A percentile compares a stretch with the other conserved stretches of the same genome.
phyloP scores from a whole-genome alignment of 2,888 invertebrate genomes.

The Pristionchus maxplancki region DNA sequence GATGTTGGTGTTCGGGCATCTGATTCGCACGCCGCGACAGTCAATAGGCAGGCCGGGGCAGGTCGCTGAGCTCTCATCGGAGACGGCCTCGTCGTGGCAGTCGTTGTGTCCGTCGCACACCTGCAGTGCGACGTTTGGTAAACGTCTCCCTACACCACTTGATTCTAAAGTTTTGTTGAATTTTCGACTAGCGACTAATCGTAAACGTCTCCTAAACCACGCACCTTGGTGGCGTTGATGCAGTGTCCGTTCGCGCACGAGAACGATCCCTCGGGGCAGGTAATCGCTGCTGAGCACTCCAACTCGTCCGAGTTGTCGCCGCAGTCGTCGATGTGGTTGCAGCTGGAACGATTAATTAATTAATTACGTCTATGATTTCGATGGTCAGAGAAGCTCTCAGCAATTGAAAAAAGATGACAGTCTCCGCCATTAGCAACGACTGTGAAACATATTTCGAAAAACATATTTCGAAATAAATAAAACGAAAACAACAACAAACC shows the following conservation, averaged over 20 bases:
- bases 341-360: too few relatives aligned
- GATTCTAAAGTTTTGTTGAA: background rate
- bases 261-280: constrained; percentile 91
- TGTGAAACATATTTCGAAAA: constrained; percentile 78
- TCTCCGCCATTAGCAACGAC: too few relatives aligned
- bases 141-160: background rate
- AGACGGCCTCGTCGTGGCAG: constrained; percentile 87
- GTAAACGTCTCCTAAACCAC: background rate
- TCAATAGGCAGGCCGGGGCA: constrained; percentile 83
- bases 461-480: too few relatives aligned
- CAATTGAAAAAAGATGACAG: constrained; percentile 79
- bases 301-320: constrained; percentile 96
- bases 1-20: constrained; percentile 91
- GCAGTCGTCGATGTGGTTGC: constrained; percentile 92
- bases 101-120: constrained; percentile 91
- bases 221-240: constrained; percentile 81
- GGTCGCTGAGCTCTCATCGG: constrained; percentile 84
- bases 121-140: constrained; percentile 78
- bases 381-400: too few relatives aligned
- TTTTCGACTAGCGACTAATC: background rate
- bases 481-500: too few relatives aligned
- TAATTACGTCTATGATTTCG: too few relatives aligned
- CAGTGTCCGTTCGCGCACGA: constrained; percentile 94
- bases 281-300: constrained; percentile 82
- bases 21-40: constrained; percentile 75